Evolutionary conservation across 2,888 invertebrate species (phyloP), one percentile per base, ranked within the genome.

Genomic region (Octodonta nipae): DNA sequence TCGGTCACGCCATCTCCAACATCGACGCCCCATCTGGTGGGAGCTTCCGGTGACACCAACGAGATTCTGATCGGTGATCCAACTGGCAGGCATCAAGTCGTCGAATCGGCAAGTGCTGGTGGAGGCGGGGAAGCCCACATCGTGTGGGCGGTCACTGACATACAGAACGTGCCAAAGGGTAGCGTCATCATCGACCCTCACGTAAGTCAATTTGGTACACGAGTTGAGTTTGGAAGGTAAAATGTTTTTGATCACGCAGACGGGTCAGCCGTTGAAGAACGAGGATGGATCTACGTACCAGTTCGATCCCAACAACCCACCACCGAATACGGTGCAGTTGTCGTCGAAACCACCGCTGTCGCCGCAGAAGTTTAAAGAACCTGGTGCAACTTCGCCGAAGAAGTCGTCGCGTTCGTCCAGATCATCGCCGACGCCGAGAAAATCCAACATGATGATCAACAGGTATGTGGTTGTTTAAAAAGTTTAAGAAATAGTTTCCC

Each of bases 141-240:
- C 28, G 76, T 87, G 57, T 91, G 89, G 86, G 86, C 87, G 30
- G 85, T 89, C 32, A 83, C 85, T 16, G 84, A 83, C 62, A 73
- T 87, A 60, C 73, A 81, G 25, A 76, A 77, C 43, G 87, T 91
- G 38, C 89, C 89, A 30, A 70, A 78, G 34, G 91, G 91, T 38
- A 86, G 87, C 47, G 67, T 89, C 49, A 80, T 91, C 49, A 85
- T 92, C 58, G 84, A 91, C 60, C 89, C 89, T 13, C 71, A 73
- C 66, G 75, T 75, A 49, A 41, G 26, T 32, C 24, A 15, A 26
- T 8, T 24, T 13, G 3, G 24, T 22, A 22, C n/a, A 10, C 3
- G n/a, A 4, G 11, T 4, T 22, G 3, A 11, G 4, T 22, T 2
- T 22, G 22, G 11, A 22, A 22, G 22, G 22, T 10, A 11, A 22